Evolutionary conservation across 1,140 invertebrate genomes (phyloP).

Genomic region (Cepaea nemoralis): DNA sequence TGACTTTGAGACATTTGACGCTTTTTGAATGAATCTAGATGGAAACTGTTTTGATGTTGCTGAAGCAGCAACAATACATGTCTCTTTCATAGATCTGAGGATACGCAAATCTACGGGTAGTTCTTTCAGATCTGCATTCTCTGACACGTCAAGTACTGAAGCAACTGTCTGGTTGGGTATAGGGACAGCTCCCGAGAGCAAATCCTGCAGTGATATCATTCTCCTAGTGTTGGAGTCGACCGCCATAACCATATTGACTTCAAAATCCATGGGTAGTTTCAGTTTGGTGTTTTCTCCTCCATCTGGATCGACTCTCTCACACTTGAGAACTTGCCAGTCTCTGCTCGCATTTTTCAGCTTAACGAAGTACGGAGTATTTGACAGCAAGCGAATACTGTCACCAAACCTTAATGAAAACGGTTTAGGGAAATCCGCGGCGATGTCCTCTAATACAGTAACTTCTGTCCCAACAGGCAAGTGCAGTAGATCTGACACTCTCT

Average conservation of each 20-base stretch:
- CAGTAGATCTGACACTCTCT: conserved; percentile 44
- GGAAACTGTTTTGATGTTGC: neutral
- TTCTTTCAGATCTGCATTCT: conserved; percentile 15
- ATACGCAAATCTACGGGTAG: conserved; percentile 26
- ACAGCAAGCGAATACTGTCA: conserved; percentile 43
- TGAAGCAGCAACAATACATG: conserved; percentile 5
- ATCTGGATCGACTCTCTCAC: conserved; percentile 26
- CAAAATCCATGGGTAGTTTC: conserved; percentile 46
- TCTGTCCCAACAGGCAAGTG: conserved; percentile 41
- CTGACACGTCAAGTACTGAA: neutral
- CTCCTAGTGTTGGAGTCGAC: conserved; percentile 24
- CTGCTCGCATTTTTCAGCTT: conserved; percentile 27
- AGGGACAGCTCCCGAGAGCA: conserved; percentile 26
- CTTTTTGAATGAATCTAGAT: neutral
- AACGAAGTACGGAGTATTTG: conserved; percentile 35
- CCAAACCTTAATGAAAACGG: conserved; percentile 54
- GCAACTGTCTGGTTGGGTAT: conserved; percentile 37
- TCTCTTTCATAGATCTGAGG: conserved; percentile 24
- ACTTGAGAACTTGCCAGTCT: conserved; percentile 44
- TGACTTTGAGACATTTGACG: neutral
- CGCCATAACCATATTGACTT: conserved; percentile 40
- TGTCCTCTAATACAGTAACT: conserved; percentile 52
- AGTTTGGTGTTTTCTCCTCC: conserved; percentile 39
- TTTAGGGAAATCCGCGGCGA: conserved; percentile 55
- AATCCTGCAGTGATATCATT: conserved; percentile 36